phyloP scores from a whole-genome alignment of 2,113 vertebrate species.

The Crotalus tigris region DNA sequence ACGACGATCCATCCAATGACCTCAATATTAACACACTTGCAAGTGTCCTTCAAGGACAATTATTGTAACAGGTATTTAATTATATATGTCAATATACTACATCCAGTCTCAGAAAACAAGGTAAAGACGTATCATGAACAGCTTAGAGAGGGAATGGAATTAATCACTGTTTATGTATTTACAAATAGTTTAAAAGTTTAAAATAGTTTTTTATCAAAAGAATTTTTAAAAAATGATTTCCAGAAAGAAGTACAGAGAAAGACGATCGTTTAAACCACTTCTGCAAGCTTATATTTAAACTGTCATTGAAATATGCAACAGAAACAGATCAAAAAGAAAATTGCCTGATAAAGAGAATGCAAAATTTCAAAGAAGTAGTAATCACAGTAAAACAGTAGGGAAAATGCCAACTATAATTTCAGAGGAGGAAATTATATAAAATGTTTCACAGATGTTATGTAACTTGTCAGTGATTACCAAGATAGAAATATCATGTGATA shows the following conservation, averaged over 20 bases:
- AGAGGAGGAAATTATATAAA: neutral
- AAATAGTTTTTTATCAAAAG: too few species aligned
- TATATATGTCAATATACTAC: neutral
- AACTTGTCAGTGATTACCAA: neutral
- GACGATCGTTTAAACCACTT: neutral
- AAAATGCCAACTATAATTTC: neutral
- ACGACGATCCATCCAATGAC: neutral
- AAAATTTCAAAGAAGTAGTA: neutral
- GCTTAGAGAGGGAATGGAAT: neutral
- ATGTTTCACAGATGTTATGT: neutral
- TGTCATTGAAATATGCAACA: neutral
- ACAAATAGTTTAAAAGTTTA: neutral
- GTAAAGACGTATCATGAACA: neutral
- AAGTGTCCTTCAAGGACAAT: neutral
- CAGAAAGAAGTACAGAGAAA: too few species aligned
- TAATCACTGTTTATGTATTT: neutral
- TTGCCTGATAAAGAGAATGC: neutral
- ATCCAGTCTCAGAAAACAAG: neutral
- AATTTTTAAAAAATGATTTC: neutral
- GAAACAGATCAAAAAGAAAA: neutral
- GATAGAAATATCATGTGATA: neutral
- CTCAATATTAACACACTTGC: neutral
- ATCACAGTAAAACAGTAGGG: neutral
- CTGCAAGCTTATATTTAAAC: neutral
- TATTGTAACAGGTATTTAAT: neutral